Evolutionary conservation across 2,888 invertebrate species (phyloP), one percentile per base, ranked within the genome.

Genomic region (Epinotia bilunana): DNA sequence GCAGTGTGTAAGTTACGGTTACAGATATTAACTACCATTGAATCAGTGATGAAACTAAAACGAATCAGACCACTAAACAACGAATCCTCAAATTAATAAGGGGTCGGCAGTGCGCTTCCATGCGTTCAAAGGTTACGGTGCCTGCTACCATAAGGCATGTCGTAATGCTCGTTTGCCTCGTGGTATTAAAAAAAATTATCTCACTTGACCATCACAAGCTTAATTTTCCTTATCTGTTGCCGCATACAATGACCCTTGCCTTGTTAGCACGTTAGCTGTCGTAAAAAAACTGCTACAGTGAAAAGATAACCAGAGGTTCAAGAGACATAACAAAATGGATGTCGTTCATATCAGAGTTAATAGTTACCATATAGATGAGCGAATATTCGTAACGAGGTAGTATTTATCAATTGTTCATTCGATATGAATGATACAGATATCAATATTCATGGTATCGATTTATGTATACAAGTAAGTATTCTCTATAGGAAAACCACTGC

Each of bases 221-320:
- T 23, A 53, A 69, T 46, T 13, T 39, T 20, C 16, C 16, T 49
- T 70, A 70, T 69, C 46, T 49, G 28, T 61, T n/a, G 43, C 13
- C 33, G 33, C 49, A 53, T n/a, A 53, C 11, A 62, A 3, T 49
- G 70, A 74, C 64, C 70, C 60, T 69, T 64, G 70, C 64, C 58
- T 65, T 43, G 0, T 53, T 58, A 63, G 58, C 57, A 49, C 63
- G 55, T 33, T 69, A 49, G 33, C 13, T 46, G 61, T 20, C 60
- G 28, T 33, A 60, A 67, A 75, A 71, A 72, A 72, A 33, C 33
- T 67, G 61, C 43, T 72, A 67, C 64, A 71, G 65, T 49, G 33
- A 74, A 53, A 65, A 71, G 67, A 75, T 75, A 75, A 72, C 75
- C 75, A n/a, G 4, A 11, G 12, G 71, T 61, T 72, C 75, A 75